Conservation (phyloP, 2,113 vertebrate species). For the Corapipo altera region DNA sequence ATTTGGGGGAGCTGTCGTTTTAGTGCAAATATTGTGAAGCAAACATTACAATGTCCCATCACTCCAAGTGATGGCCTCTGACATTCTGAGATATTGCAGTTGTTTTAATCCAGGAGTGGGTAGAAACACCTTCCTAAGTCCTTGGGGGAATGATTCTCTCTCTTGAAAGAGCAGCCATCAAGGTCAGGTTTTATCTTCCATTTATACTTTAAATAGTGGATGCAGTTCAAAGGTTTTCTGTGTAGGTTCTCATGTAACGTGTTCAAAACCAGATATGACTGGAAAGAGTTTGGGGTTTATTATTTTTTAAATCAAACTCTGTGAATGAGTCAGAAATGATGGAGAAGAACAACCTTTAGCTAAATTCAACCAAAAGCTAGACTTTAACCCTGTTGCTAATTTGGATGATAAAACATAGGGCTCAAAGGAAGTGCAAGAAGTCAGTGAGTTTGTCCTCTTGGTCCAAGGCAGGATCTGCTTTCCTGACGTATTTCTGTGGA, state of each 20-base stretch:
- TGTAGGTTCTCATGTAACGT: not conserved
- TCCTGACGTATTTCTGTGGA: not conserved
- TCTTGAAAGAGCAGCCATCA: not conserved
- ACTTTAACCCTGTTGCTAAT: not conserved
- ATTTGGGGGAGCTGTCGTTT: not conserved
- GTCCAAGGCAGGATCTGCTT: not conserved
- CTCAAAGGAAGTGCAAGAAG: fast-evolving
- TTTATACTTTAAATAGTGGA: not conserved
- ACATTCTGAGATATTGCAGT: not conserved
- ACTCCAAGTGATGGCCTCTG: not conserved
- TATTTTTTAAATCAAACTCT: not conserved
- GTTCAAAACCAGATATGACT: not conserved
- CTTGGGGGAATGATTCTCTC: not conserved
- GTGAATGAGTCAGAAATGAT: not conserved
- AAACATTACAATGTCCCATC: not conserved
- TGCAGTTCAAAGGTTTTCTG: not conserved
- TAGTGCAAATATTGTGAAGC: not conserved
- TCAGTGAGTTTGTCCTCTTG: not conserved
- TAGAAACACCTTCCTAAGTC: not conserved
- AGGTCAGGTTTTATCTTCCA: not conserved
- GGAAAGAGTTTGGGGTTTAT: not conserved
- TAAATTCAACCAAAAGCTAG: not conserved
- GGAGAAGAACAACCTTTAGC: not conserved
- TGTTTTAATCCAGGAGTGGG: not conserved
- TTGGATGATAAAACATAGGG: not conserved